Base-by-base conservation (phyloP, 2,888 invertebrate genomes). In the Drosophila multiciliata region DNA sequence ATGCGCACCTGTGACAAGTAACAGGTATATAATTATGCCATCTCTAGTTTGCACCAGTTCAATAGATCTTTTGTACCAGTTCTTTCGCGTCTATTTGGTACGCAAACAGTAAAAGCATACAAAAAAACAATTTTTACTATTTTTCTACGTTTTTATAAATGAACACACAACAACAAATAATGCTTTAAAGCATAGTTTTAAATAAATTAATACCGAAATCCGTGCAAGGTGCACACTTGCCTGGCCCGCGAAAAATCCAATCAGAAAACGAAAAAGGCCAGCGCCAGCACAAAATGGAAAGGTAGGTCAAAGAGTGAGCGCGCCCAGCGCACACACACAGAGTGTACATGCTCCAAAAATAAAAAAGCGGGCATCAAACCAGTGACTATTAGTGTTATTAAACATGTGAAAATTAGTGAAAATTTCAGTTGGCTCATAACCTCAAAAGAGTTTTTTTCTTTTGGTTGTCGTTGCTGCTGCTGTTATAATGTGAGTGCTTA, bases 291-390 rank as follows among this genome's bases (percentile, higher is more conserved):
- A 92, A 90, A 90, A 87, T 86, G 89, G 91, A 91, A 92, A 91
- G 92, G 92, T 92, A 92, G 92, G 92, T 92, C 92, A 91, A 92
- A 91, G 91, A 89, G 86, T 76, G 78, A 86, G 85, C 77, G 78
- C 78, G 76, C 68, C 64, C 72, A 66, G 59, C 80, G 78, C 78
- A 83, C 75, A 83, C 80, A 78, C 79, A 83, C 75, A 83, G 84
- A 83, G 84, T 77, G 74, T 69, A 70, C 52, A 69, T 73, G 42
- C 72, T 69, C 60, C 23, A 26, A 20, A 71, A 69, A 73, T 66
- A 53, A 72, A 73, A 76, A 69, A 54, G 63, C 53, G 49, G 38
- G 35, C 42, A 36, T 38, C 58, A 66, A 45, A 48, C 55, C 68
- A 45, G 42, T 40, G 60, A 60, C 63, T 62, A 60, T 78, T 66